Evolutionary conservation across 1,140 invertebrate species (phyloP).

Genomic region (Harlomillsia oculata): DNA sequence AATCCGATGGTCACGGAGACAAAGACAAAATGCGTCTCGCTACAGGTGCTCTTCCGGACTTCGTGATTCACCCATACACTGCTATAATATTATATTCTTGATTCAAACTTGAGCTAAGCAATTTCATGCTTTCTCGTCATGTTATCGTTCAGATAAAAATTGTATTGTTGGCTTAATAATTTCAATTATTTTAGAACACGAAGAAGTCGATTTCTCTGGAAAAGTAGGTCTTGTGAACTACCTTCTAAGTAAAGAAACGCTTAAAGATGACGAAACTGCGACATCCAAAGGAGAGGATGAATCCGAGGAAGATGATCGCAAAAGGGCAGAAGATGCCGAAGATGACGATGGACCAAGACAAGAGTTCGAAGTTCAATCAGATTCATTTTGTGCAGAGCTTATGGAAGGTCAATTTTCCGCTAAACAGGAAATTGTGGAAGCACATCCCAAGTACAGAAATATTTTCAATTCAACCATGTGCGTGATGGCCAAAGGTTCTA

Average conservation of each 20-base stretch:
- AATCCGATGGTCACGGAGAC: background rate
- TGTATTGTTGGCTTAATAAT: no score
- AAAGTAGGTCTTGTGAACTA: background rate
- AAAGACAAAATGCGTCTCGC: background rate
- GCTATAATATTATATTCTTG: no score
- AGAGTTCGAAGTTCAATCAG: conserved; percentile 13
- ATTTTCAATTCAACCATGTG: conserved; percentile 17
- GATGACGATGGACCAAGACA: background rate
- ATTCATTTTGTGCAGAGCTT: conserved; percentile 8
- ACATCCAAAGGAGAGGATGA: background rate
- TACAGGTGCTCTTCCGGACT: no score
- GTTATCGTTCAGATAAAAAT: no score
- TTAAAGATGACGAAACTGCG: background rate
- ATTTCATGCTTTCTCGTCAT: no score
- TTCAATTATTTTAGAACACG: background rate
- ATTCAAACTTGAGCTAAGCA: no score
- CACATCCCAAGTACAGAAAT: conserved; percentile 9
- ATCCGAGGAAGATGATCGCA: conserved; percentile 1
- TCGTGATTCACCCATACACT: no score
- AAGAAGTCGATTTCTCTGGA: background rate
- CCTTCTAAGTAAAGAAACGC: background rate
- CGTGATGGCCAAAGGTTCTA: conserved; percentile 2
- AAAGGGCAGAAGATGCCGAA: background rate
- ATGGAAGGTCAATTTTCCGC: conserved; percentile 8
- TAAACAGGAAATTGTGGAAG: background rate